These are phyloP conservation scores for Hydrotaea diabolus DNA, from an alignment of 2,888 invertebrate species.

Conservation along the genomic window DNA sequence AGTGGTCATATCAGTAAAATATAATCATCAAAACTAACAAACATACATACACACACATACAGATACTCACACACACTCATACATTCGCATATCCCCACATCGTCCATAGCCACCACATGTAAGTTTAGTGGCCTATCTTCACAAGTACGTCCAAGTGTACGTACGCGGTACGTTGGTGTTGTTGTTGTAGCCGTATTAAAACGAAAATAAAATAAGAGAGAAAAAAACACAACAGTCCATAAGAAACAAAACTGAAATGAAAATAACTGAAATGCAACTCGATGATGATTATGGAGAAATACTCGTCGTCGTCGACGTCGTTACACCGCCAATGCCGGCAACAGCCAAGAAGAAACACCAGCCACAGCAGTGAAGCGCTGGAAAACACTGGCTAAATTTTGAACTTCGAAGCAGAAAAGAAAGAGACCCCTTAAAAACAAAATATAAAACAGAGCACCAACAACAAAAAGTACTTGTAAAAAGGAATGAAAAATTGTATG, in stretches of 20 bases:
- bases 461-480: constrained; percentile 39
- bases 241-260: constrained; percentile 37
- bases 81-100: background rate
- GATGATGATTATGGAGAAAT: constrained; percentile 60
- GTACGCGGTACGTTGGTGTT: background rate
- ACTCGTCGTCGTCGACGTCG: no score
- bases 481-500: constrained; percentile 57
- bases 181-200: constrained; percentile 16
- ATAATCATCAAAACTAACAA: constrained; percentile 72
- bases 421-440: background rate
- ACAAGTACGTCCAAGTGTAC: constrained; percentile 27
- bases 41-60: constrained; percentile 56
- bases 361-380: constrained; percentile 2
- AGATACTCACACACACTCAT: constrained; percentile 19
- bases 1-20: constrained; percentile 79
- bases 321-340: background rate
- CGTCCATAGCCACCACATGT: background rate
- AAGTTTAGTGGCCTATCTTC: background rate
- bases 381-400: constrained; percentile 5
- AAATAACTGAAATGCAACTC: constrained; percentile 60
- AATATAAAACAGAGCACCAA: background rate
- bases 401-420: background rate
- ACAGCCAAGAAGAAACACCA: constrained; percentile 19
- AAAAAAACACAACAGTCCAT: background rate
- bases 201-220: constrained; percentile 6